Conservation (phyloP, 2,113 vertebrate species). For the Nesogale talazaci region DNA sequence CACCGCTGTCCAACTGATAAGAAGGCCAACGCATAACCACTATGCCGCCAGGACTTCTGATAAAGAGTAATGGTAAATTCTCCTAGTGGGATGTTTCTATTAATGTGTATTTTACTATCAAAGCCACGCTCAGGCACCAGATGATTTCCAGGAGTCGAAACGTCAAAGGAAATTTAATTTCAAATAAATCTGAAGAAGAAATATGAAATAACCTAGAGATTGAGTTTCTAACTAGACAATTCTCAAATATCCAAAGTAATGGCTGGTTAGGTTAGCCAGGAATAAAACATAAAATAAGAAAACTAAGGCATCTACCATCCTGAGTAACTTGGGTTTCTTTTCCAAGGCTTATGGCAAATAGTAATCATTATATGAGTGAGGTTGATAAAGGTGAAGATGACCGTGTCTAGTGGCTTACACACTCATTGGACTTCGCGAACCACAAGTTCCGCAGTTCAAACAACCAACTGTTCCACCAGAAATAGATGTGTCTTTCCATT, state of each 20-base stretch:
- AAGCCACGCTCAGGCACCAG: background rate
- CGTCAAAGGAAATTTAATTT: background rate
- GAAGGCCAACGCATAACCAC: too few relatives aligned
- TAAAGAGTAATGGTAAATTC: background rate
- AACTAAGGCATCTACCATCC: background rate
- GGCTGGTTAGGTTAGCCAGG: background rate
- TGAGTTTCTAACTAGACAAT: background rate
- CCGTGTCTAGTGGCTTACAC: too few relatives aligned
- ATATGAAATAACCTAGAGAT: background rate
- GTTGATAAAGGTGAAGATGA: background rate
- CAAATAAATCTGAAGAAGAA: constrained; percentile 14
- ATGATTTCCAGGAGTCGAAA: background rate
- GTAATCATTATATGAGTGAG: background rate
- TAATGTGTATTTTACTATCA: background rate
- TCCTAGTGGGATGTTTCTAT: background rate
- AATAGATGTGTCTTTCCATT: too few relatives aligned
- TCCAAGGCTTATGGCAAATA: background rate
- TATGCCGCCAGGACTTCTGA: too few relatives aligned
- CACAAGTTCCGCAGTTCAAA: too few relatives aligned
- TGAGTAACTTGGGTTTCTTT: constrained; percentile 23
- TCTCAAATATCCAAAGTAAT: background rate
- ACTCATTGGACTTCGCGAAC: too few relatives aligned
- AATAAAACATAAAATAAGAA: background rate
- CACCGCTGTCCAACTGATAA: too few relatives aligned
- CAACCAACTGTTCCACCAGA: too few relatives aligned